Evolutionary conservation across 2,113 vertebrate genomes (phyloP), one percentile per base, ranked within the genome.

Genomic region (Noturus placidus): DNA sequence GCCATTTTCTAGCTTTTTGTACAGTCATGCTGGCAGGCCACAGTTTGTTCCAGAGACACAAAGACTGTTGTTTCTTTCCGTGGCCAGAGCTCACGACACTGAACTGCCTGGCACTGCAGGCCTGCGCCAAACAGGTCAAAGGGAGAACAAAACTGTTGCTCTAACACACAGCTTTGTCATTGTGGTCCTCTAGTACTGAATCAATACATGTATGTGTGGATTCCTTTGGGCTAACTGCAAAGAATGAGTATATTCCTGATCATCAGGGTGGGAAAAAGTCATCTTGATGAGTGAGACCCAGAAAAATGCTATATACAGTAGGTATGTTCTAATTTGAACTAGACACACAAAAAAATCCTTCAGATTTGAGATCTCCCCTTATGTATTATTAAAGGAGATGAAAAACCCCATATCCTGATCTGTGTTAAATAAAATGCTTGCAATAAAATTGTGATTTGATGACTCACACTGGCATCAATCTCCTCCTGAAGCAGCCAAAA

Each of bases 211-310:
- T 81, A 77, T 74, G 20, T 85, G n/a, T 35, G 38, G 30, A 59
- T 33, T 57, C 1, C n/a, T 57, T 85, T 57, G 79, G 30, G 76
- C 30, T 57, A 33, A 15, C 84, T 85, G 59, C 83, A 91, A 46
- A 93, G 90, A 94, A 94, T 91, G 72, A 91, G 92, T 94, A 94
- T 91, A n/a, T 94, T 94, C 93, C 91, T 86, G 91, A 94, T 81
- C 88, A 83, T 88, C 89, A 91, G 78, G n/a, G 46, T 54, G 33
- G 46, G 46, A 83, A 89, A 59, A 56, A 90, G 89, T 89, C 86
- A 89, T 87, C 87, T 87, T 79, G 87, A 90, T 25, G 87, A 78
- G 20, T 80, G 65, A 14, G 57, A 83, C 52, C 19, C 38, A 80
- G 25, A 33, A 38, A 72, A 52, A 46, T 46, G 38, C 56, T 42